Conservation (phyloP, 2,113 vertebrate genomes). For the Lontra canadensis region DNA sequence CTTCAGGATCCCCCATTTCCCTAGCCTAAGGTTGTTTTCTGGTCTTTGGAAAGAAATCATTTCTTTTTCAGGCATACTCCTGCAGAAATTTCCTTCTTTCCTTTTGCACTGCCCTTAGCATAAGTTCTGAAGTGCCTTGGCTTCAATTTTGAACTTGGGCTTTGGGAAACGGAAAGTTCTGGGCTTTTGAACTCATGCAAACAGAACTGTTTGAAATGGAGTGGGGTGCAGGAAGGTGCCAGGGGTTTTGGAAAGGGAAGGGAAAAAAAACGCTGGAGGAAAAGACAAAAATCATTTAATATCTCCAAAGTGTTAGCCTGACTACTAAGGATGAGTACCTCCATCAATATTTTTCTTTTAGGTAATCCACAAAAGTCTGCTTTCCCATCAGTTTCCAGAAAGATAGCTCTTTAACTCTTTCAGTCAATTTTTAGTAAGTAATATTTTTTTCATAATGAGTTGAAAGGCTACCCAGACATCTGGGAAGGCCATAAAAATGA, state of each 20-base stretch:
- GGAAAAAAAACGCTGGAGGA: not conserved
- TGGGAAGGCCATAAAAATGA: not conserved
- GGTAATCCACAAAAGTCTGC: not conserved
- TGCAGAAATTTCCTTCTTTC: not conserved
- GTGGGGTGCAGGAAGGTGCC: too few species aligned
- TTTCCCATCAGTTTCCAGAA: not conserved
- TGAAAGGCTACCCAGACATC: not conserved
- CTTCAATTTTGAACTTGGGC: not conserved
- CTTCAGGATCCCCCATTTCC: not conserved
- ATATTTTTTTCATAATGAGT: not conserved
- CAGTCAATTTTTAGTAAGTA: not conserved
- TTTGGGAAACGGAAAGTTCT: not conserved
- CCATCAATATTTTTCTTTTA: not conserved
- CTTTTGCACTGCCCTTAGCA: not conserved
- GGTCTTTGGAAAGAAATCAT: not conserved
- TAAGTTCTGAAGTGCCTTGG: not conserved
- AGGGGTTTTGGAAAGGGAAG: not conserved
- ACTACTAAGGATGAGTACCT: not conserved
- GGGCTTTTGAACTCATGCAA: not conserved
- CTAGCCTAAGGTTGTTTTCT: not conserved
- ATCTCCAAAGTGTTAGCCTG: not conserved
- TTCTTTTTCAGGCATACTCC: not conserved
- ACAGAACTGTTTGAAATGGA: not conserved
- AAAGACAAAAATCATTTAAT: not conserved
- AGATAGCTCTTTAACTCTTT: not conserved